phyloP scores from a whole-genome alignment of 2,797 vertebrate genomes.

The Basileuterus tristriatus region DNA sequence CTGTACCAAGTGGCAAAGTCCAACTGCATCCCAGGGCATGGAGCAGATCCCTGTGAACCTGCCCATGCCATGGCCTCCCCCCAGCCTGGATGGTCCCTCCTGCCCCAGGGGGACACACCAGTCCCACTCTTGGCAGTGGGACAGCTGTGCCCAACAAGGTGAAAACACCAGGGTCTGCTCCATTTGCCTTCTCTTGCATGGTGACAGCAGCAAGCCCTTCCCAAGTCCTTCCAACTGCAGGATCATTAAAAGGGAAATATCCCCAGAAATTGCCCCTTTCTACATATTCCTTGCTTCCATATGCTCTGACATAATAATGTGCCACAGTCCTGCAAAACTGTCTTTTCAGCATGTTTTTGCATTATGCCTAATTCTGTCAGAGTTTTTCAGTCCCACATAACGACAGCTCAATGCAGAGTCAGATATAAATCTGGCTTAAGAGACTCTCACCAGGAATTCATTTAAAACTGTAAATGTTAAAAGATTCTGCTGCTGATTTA shows the following conservation, averaged over 20 bases:
- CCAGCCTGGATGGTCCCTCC: fast-evolving
- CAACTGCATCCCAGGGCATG: fast-evolving
- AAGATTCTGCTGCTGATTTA: constrained; percentile 79
- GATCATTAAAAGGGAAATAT: constrained; percentile 73
- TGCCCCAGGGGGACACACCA: fast-evolving
- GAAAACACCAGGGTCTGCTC: constrained; percentile 22
- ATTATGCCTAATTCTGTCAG: constrained; percentile 80
- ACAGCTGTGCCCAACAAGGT: neutral
- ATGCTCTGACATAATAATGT: constrained; percentile 72
- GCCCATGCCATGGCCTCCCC: neutral
- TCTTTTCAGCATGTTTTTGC: constrained; percentile 82
- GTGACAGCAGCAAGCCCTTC: constrained; percentile 62
- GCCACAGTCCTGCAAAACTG: constrained; percentile 75
- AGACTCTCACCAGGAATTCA: constrained; percentile 84
- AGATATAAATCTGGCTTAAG: constrained; percentile 85
- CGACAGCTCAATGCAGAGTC: constrained; percentile 81
- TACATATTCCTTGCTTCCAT: constrained; percentile 69
- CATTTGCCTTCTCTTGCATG: constrained; percentile 17
- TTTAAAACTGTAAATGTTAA: constrained; percentile 84
- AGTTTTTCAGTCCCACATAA: constrained; percentile 78
- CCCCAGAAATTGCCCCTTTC: constrained; percentile 72
- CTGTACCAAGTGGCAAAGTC: neutral
- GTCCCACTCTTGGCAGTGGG: neutral
- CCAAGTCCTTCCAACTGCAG: constrained; percentile 17
- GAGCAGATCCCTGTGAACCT: neutral